Evolutionary conservation across 1,140 invertebrate genomes (phyloP), one percentile per base, ranked within the genome.

Genomic region (Zaprionus capensis): DNA sequence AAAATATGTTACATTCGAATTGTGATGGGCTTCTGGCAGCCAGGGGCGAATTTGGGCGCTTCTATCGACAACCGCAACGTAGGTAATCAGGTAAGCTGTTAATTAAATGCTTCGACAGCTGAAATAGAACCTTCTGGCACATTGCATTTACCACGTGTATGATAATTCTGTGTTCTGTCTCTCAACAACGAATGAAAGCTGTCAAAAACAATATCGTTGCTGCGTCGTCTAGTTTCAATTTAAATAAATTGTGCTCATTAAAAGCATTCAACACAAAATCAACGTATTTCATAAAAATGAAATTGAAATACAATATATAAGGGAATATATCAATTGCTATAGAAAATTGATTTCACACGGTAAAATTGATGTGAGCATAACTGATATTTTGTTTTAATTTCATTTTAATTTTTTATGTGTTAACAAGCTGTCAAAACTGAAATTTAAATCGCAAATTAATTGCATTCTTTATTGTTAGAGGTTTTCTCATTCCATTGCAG

Each of bases 231-330:
- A 44, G 41, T 44, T 44, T 44, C 41, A 44, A 44, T 44, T 44
- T 44, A 9, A 44, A 44, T 17, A 44, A 44, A 44, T 44, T 44
- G 41, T 44, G 41, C 41, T 44, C n/a, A 44, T 44, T 44, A 44
- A 41, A 2, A 15, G 38, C 15, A 41, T 41, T 41, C 38, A 41
- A 41, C 15, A n/a, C 11, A 14, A 38, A 38, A 38, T 38, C 36
- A 41, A 41, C 15, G 38, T 44, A 17, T n/a, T 44, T 9, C 15
- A 44, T 44, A 44, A 44, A 44, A 44, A 17, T 44, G n/a, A 44
- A 44, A 44, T 44, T 17, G 41, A 44, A 44, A 17, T 44, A 44
- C 7, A 17, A 44, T 17, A 44, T n/a, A 7, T 2, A 9, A 7
- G n/a, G 5, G n/a, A 7, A 44, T 44, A 17, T 44, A 44, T 44